Base-by-base conservation (phyloP, 2,113 vertebrate species). In the Crotophaga sulcirostris region DNA sequence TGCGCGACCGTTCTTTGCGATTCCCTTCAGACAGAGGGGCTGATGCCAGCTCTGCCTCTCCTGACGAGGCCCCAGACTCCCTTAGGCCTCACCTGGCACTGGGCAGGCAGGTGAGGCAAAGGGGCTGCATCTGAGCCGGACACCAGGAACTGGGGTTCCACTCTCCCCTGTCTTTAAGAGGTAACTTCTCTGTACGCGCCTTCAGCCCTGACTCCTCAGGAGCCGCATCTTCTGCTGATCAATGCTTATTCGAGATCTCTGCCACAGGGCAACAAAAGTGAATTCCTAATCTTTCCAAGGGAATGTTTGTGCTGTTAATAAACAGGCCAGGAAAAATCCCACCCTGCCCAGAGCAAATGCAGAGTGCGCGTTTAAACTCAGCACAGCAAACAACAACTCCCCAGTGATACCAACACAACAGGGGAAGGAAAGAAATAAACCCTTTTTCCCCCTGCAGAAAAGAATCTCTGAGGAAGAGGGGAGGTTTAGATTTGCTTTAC, bases 1-100 rank as follows among this genome's bases (percentile, higher is more conserved):
- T 17, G 31, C 21, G 5, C 0, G 0, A 73, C 26, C 45, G 64
- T 26, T 44, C 70, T 23, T 13, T 40, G 40, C 44, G 25, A 28
- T 16, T 68, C 33, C 77, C 69, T 38, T 26, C 15, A 2, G 23
- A 10, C 4, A n/a, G 9, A 80, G 44, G 0, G 1, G 44, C 55
- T 45, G 42, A 55, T 23, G 33, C 60, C 80, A 67, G 7, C 2
- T 60, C 55, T 40, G 34, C 51, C 63, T 45, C 20, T 36, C 29
- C 72, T 38, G 6, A 11, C 13, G 17, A 75, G 28, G 14, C 16
- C 38, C 66, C 60, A 51, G 31, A 54, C 47, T 49, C 47, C 28
- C 34, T 0, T 1, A 42, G 45, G 28, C 59, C 89, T 58, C 82
- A 51, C 17, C 70, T 70, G 23, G 23, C 19, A 2, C 16, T 3